A percentile compares a stretch with the other conserved stretches of the same genome.
Conservation (phyloP, 2,113 vertebrate genomes). For the Phoxinus phoxinus region DNA sequence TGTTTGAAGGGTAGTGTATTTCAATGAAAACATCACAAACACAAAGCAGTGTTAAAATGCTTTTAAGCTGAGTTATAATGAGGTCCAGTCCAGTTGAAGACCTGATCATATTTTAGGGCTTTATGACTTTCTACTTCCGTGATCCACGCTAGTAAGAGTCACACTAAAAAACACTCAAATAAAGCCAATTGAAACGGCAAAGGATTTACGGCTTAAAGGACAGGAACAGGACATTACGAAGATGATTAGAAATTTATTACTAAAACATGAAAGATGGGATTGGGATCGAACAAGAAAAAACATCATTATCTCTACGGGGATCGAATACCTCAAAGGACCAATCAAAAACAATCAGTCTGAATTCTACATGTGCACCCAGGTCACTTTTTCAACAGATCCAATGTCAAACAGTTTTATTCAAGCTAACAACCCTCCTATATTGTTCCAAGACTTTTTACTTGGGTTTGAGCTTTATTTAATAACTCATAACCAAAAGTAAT, state of each 20-base stretch:
- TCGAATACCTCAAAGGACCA: not conserved
- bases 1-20: not conserved
- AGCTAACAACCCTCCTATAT: not conserved
- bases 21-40: not conserved
- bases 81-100: not conserved
- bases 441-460: constrained; percentile 43
- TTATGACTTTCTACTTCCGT: not conserved
- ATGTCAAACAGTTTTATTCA: not conserved
- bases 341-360: constrained; percentile 3
- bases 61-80: not conserved
- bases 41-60: not conserved
- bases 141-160: not conserved
- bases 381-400: not conserved
- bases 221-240: not conserved
- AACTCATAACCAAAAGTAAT: constrained; percentile 55
- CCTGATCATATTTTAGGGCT: too few species aligned
- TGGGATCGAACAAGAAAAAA: not conserved
- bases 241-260: not conserved
- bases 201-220: not conserved
- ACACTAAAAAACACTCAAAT: not conserved
- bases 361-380: not conserved
- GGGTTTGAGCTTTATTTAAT: constrained; percentile 50
- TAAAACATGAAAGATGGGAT: not conserved
- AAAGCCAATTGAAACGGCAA: not conserved
- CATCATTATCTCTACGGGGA: not conserved